phyloP scores from a whole-genome alignment of 2,797 vertebrate genomes.

The Merluccius polli region DNA sequence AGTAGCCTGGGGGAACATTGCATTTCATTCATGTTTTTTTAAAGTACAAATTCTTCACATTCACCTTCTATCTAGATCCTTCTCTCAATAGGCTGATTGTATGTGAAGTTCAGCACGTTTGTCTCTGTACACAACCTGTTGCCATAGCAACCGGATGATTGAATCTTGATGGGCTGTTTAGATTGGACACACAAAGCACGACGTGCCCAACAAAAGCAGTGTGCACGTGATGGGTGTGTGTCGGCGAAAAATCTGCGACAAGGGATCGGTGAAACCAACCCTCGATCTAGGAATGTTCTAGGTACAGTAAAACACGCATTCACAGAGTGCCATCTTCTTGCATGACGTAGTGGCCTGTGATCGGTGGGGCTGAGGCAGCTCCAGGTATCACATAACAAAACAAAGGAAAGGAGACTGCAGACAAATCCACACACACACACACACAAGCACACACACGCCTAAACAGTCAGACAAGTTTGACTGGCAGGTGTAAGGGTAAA shows the following conservation, averaged over 20 bases:
- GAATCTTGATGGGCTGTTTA: not conserved
- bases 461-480: constrained; percentile 1
- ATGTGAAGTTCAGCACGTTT: not conserved
- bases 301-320: not conserved
- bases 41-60: no score
- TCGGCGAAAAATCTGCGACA: not conserved
- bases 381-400: not conserved
- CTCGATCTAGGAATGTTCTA: constrained; percentile 20
- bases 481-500: not conserved
- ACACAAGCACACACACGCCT: not conserved
- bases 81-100: not conserved
- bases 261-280: constrained; percentile 48
- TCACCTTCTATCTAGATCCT: not conserved
- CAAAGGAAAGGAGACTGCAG: not conserved
- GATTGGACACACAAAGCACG: not conserved
- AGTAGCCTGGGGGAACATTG: not conserved
- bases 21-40: not conserved
- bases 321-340: constrained; percentile 19
- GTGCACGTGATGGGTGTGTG: not conserved
- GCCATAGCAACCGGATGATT: not conserved
- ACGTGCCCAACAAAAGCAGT: no score
- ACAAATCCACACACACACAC: not conserved
- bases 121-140: not conserved
- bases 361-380: not conserved
- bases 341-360: not conserved